These are phyloP conservation scores for Avahi laniger DNA, from an alignment of 2,797 vertebrate species.

Conservation along the genomic window DNA sequence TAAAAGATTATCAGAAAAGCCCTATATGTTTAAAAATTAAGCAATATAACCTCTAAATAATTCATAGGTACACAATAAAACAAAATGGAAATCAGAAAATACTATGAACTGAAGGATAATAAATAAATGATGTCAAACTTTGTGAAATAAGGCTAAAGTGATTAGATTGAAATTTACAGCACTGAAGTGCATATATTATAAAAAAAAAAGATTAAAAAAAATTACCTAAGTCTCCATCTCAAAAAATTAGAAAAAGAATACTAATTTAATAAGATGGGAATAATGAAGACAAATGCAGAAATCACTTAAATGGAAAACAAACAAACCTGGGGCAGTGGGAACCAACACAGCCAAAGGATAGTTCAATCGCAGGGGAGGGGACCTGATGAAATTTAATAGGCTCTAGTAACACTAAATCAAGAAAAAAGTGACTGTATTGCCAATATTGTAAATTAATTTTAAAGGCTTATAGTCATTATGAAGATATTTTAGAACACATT, in stretches of 20 bases:
- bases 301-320: background rate
- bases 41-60: background rate
- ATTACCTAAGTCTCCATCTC: background rate
- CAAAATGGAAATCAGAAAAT: background rate
- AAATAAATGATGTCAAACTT: background rate
- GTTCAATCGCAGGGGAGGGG: background rate
- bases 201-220: background rate
- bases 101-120: background rate
- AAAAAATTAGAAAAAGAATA: background rate
- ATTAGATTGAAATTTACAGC: background rate
- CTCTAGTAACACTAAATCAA: background rate
- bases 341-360: background rate
- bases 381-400: background rate
- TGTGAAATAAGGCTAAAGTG: background rate
- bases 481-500: background rate
- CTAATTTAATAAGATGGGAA: background rate
- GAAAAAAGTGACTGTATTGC: background rate
- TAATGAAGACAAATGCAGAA: background rate
- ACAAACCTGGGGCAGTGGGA: too few relatives aligned
- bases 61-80: background rate
- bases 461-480: background rate
- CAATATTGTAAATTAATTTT: background rate
- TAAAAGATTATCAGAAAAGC: background rate
- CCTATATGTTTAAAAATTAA: background rate
- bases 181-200: background rate